These are phyloP conservation scores for Cyprinodon diabolis DNA, from an alignment of 2,797 vertebrate species.

Conservation along the genomic window DNA sequence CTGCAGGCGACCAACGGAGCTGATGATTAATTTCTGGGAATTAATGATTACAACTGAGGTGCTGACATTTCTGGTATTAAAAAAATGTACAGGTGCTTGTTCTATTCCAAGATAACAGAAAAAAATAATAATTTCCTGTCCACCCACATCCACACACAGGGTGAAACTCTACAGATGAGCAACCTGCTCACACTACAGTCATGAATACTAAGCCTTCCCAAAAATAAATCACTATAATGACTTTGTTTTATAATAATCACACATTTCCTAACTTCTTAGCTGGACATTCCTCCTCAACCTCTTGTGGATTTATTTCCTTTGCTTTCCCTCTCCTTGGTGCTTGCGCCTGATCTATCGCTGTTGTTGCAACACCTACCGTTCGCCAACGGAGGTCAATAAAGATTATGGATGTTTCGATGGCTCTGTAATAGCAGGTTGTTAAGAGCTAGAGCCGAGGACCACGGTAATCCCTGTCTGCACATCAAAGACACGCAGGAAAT, in stretches of 20 bases:
- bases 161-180: constrained; percentile 26
- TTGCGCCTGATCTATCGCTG: constrained; percentile 31
- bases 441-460: constrained; percentile 42
- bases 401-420: constrained; percentile 54
- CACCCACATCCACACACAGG: constrained; percentile 12
- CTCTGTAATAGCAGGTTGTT: constrained; percentile 55
- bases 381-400: constrained; percentile 51
- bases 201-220: constrained; percentile 23
- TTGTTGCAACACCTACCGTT: constrained; percentile 50
- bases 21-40: constrained; percentile 52
- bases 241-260: constrained; percentile 30
- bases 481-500: constrained; percentile 69
- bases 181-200: constrained; percentile 18
- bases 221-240: constrained; percentile 33
- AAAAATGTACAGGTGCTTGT: constrained; percentile 30
- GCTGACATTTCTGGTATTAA: constrained; percentile 54
- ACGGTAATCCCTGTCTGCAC: constrained; percentile 62
- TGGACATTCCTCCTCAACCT: constrained; percentile 5
- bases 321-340: constrained; percentile 5
- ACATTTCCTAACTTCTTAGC: constrained; percentile 29
- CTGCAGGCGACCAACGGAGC: constrained; percentile 42
- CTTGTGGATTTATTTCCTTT: constrained; percentile 10
- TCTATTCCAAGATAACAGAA: constrained; percentile 29
- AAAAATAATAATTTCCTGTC: constrained; percentile 19
- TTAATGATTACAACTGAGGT: constrained; percentile 51